A percentile compares a stretch with the other conserved stretches of the same genome.
Conservation (phyloP, 2,888 invertebrate species). For the Parnassius mnemosyne region DNA sequence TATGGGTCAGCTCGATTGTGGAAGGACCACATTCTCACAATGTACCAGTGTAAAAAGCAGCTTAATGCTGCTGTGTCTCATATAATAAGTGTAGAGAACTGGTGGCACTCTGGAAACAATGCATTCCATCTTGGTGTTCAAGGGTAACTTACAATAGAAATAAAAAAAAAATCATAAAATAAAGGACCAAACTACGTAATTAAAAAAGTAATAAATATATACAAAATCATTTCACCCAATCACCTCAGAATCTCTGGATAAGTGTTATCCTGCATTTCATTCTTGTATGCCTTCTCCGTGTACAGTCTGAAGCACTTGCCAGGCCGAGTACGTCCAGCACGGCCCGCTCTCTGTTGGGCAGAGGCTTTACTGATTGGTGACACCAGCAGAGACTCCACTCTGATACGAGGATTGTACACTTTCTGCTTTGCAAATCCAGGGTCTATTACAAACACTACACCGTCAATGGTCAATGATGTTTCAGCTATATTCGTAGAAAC, state of each 20-base stretch:
- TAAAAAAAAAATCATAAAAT: too few species aligned
- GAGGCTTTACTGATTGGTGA: conserved; percentile 99
- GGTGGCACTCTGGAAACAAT: too few species aligned
- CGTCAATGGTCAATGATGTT: conserved; percentile 99
- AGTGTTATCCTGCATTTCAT: conserved; percentile 99
- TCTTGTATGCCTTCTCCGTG: conserved; percentile 95
- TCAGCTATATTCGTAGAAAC: conserved; percentile 99
- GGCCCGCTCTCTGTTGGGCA: conserved; percentile 98
- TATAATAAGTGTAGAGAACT: too few species aligned
- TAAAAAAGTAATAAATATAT: conserved; percentile 17
- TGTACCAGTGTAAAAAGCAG: too few species aligned
- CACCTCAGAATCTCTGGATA: conserved; percentile 94
- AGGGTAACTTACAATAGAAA: too few species aligned
- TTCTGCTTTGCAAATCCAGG: conserved; percentile 99
- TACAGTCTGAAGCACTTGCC: conserved; percentile 98
- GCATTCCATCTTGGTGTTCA: too few species aligned
- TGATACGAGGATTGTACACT: conserved; percentile 91
- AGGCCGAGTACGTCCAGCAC: conserved; percentile 98
- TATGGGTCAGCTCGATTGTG: too few species aligned
- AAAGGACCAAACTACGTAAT: background rate
- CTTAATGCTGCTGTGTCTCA: too few species aligned
- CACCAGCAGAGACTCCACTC: conserved; percentile 98
- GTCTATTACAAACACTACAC: conserved; percentile 99
- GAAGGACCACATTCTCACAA: too few species aligned
- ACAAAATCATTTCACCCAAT: conserved; percentile 36